Evolutionary conservation across 2,113 vertebrate species (phyloP), one percentile per base, ranked within the genome.

Genomic region (Asarcornis scutulata): DNA sequence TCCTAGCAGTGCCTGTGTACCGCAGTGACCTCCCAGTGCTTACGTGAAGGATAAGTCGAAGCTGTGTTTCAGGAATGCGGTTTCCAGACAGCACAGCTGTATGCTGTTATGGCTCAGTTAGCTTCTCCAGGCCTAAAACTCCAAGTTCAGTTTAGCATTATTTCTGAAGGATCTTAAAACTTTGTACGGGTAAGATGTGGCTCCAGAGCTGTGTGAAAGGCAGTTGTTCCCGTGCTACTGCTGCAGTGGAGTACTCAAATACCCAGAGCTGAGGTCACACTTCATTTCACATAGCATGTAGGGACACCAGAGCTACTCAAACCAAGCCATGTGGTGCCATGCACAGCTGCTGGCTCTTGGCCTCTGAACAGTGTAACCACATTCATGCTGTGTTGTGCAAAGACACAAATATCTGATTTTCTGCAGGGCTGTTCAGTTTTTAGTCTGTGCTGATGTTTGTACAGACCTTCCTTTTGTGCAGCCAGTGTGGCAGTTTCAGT

Each of bases 301-400:
- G 29, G 48, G 71, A n/a, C 67, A 66, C 20, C 4, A 14, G 71
- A 46, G 71, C 36, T 62, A 14, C 21, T 2, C 32, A 80, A 77
- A 83, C 27, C 17, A 21, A 62, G 17, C 55, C 12, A 21, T 6
- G 4, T 2, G 25, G 5, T 48, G 26, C 21, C 40, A 2, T 9
- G 64, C 29, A 16, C 52, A 68, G 38, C 66, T 77, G 0, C 29
- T 69, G 79, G 56, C 20, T 73, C 12, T 38, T 34, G 34, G 17
- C 15, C 36, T 63, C 21, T 0, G 0, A 60, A 2, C 0, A 44
- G 48, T 1, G 7, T 44, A 59, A 42, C 64, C 0, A 0, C 42
- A 58, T 40, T 55, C 38, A 16, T 29, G 13, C 18, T 21, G 34
- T 17, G 29, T 18, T 68, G 38, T 34, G 20, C 27, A 52, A 0